A percentile compares a stretch with the other conserved stretches of the same genome.
These are phyloP conservation scores for Pogonocherus hispidulus DNA, from an alignment of 2,888 invertebrate species.

Conservation along the genomic window DNA sequence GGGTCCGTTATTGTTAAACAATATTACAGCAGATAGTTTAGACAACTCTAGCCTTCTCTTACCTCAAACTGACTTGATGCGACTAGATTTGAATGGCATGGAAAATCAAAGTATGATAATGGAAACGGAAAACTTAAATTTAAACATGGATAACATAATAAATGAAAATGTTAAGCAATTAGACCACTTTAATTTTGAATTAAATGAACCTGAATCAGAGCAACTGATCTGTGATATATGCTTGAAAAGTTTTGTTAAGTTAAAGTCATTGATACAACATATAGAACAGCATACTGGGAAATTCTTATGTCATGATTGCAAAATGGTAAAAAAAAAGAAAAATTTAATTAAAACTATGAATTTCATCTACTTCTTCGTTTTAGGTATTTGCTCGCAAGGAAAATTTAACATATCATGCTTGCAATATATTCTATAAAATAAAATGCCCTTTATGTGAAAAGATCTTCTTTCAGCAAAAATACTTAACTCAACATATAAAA, in stretches of 20 bases:
- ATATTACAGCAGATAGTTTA: constrained; percentile 59
- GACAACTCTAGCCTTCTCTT: constrained; percentile 60
- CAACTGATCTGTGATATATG: constrained; percentile 64
- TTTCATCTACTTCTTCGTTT: constrained; percentile 39
- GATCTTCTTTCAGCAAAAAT: constrained; percentile 67
- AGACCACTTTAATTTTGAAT: constrained; percentile 62
- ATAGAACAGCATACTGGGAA: constrained; percentile 71
- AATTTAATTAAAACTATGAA: constrained; percentile 19
- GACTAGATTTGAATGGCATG: constrained; percentile 52
- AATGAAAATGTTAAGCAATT: constrained; percentile 58
- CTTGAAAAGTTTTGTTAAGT: constrained; percentile 59
- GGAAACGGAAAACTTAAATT: constrained; percentile 58
- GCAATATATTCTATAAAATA: constrained; percentile 55
- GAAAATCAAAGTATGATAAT: constrained; percentile 53
- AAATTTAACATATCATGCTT: constrained; percentile 64
- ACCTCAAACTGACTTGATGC: constrained; percentile 53
- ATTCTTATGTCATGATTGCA: constrained; percentile 68
- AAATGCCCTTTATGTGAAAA: constrained; percentile 59
- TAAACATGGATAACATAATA: constrained; percentile 57
- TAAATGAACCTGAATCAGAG: constrained; percentile 52
- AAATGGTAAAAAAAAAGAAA: constrained; percentile 61
- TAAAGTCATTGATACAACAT: constrained; percentile 63
- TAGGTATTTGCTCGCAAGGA: constrained; percentile 69
- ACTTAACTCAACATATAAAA: constrained; percentile 68
- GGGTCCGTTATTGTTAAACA: constrained; percentile 61